phyloP scores from a whole-genome alignment of 2,888 invertebrate species.

The Chymomyza fuscimana region DNA sequence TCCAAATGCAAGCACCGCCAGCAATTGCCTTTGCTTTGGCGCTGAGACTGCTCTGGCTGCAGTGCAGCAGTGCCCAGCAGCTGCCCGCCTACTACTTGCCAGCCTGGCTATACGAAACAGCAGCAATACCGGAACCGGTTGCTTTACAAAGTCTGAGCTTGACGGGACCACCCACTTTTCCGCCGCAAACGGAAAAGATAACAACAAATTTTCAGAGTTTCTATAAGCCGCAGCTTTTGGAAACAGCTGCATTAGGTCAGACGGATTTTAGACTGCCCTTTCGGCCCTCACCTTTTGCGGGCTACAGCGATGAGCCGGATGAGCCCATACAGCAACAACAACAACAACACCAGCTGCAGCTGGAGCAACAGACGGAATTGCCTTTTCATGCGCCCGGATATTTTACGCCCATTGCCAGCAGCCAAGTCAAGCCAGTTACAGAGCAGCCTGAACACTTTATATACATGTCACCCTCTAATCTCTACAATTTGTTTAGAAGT shows the following conservation, averaged over 20 bases:
- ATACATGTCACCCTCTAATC: constrained; percentile 45
- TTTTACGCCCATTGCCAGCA: constrained; percentile 7
- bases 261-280: constrained; percentile 53
- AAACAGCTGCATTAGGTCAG: constrained; percentile 2
- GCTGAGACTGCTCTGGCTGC: constrained; percentile 14
- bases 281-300: constrained; percentile 65
- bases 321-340: constrained; percentile 19
- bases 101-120: constrained; percentile 35
- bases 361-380: constrained; percentile 24
- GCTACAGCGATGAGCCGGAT: constrained; percentile 50
- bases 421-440: constrained; percentile 15
- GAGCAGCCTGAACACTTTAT: neutral
- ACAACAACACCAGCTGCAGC: constrained; percentile 16
- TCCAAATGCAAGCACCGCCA: constrained; percentile 18
- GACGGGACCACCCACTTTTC: neutral
- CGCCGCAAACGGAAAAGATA: neutral
- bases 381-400: constrained; percentile 44
- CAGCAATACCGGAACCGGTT: constrained; percentile 52
- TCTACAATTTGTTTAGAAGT: constrained; percentile 52
- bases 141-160: neutral
- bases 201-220: neutral
- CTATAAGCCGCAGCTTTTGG: constrained; percentile 1
- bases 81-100: constrained; percentile 22
- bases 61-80: constrained; percentile 20
- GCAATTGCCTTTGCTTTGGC: neutral